Conservation (phyloP, 2,113 vertebrate species). For the Nerophis ophidion region DNA sequence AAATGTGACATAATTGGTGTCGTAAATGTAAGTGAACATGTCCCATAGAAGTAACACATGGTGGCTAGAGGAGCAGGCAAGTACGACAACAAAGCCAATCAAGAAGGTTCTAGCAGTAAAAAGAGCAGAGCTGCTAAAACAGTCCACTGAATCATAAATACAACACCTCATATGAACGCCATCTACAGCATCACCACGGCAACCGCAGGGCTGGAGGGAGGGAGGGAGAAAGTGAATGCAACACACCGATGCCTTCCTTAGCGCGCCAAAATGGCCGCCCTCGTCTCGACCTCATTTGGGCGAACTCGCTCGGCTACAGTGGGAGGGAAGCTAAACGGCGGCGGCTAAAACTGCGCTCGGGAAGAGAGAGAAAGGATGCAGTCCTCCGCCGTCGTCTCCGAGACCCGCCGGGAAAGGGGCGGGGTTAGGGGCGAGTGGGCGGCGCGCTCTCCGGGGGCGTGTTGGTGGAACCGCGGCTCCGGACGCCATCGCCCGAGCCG, state of each 20-base stretch:
- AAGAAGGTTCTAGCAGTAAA: no score
- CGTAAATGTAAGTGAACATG: no score
- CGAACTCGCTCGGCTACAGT: neutral
- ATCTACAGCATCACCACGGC: slow-evolving; percentile 18
- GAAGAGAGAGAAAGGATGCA: neutral
- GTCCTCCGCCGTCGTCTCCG: slow-evolving; percentile 22
- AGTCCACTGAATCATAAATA: slow-evolving; percentile 4
- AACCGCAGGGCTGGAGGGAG: slow-evolving; percentile 8
- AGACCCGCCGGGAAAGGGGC: neutral
- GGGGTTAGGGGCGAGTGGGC: neutral
- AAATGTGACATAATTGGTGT: no score
- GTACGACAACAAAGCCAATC: no score
- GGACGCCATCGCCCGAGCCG: slow-evolving; percentile 78
- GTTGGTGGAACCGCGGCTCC: slow-evolving; percentile 74
- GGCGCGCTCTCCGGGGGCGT: slow-evolving; percentile 53
- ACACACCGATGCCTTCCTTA: neutral
- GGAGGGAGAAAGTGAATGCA: neutral
- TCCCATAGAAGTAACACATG: no score
- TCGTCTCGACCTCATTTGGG: neutral
- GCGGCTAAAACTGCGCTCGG: neutral
- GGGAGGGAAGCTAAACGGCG: slow-evolving; percentile 3
- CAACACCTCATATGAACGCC: slow-evolving; percentile 23
- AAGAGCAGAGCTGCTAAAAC: neutral
- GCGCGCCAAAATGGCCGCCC: slow-evolving; percentile 10
- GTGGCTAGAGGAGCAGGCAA: no score